Conservation (phyloP, 2,888 invertebrate species). For the Periphyllus acericola region DNA sequence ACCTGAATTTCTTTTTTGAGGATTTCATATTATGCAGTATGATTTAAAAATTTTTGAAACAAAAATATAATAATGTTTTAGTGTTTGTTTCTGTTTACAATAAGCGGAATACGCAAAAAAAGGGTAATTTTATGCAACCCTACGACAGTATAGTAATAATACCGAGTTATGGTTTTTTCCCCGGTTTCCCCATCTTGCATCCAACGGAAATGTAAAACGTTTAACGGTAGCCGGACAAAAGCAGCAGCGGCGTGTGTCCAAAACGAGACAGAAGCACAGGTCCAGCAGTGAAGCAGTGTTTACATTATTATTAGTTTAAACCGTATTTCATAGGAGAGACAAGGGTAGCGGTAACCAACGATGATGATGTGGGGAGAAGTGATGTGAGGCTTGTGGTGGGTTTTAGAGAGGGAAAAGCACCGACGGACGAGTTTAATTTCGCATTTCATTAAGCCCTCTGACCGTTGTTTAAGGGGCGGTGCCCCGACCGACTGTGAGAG, state of each 20-base stretch:
- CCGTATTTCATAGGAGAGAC: neutral
- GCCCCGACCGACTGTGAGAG: constrained; percentile 1
- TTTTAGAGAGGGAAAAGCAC: constrained; percentile 21
- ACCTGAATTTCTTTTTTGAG: neutral
- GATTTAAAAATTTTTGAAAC: too few species aligned
- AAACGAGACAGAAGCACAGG: constrained; percentile 28
- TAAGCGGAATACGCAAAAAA: constrained; percentile 2
- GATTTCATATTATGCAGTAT: too few species aligned
- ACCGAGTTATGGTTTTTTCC: constrained; percentile 14
- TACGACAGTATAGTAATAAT: constrained; percentile 13
- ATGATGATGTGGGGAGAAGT: neutral
- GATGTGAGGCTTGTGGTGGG: neutral
- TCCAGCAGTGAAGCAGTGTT: constrained; percentile 9
- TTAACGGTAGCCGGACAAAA: constrained; percentile 52
- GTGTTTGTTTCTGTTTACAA: constrained; percentile 25
- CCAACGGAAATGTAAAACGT: constrained; percentile 50
- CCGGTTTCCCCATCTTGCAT: neutral
- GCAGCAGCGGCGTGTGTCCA: constrained; percentile 24
- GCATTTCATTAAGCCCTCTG: constrained; percentile 61
- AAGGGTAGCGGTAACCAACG: neutral
- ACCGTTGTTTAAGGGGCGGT: constrained; percentile 34
- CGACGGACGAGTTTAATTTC: constrained; percentile 59
- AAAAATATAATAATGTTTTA: constrained; percentile 10
- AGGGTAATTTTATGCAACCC: constrained; percentile 47
- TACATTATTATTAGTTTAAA: constrained; percentile 60